phyloP scores from a whole-genome alignment of 2,797 vertebrate species.

The Salarias fasciatus region DNA sequence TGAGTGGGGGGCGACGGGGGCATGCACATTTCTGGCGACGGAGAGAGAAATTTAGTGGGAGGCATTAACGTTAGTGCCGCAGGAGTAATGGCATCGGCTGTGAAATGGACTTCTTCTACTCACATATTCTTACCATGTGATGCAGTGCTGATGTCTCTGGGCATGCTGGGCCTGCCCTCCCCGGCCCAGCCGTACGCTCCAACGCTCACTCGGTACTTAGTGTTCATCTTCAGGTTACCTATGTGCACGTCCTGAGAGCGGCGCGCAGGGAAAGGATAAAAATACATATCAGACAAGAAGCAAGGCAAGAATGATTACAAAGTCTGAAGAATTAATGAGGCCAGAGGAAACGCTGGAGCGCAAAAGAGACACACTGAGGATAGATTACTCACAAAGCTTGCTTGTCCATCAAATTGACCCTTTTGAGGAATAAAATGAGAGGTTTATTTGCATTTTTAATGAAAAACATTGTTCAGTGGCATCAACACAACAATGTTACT shows the following conservation, averaged over 20 bases:
- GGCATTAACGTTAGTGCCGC: neutral
- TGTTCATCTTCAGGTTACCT: slow-evolving; percentile 86
- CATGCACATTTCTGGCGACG: slow-evolving; percentile 87
- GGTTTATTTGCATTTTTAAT: no score
- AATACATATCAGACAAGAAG: neutral
- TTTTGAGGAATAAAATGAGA: slow-evolving; percentile 41
- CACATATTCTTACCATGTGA: slow-evolving; percentile 84
- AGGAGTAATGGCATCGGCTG: neutral
- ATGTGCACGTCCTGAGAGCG: slow-evolving; percentile 88
- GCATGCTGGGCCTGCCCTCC: slow-evolving; percentile 90
- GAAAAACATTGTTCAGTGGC: no score
- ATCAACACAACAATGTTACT: no score
- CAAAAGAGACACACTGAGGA: no score
- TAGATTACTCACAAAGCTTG: slow-evolving; percentile 77
- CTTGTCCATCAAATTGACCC: slow-evolving; percentile 83
- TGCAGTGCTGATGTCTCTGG: slow-evolving; percentile 87
- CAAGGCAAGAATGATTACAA: neutral
- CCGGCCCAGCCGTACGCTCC: slow-evolving; percentile 90
- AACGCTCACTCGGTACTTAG: slow-evolving; percentile 88
- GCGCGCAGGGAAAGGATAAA: neutral
- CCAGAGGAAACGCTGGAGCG: neutral
- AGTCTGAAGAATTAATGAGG: neutral
- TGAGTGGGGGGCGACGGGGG: slow-evolving; percentile 88
- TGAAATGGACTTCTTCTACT: slow-evolving; percentile 15
- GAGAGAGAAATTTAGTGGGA: slow-evolving; percentile 10